Evolutionary conservation across 2,797 vertebrate genomes (phyloP).

Genomic region (Poliocrania exsul): DNA sequence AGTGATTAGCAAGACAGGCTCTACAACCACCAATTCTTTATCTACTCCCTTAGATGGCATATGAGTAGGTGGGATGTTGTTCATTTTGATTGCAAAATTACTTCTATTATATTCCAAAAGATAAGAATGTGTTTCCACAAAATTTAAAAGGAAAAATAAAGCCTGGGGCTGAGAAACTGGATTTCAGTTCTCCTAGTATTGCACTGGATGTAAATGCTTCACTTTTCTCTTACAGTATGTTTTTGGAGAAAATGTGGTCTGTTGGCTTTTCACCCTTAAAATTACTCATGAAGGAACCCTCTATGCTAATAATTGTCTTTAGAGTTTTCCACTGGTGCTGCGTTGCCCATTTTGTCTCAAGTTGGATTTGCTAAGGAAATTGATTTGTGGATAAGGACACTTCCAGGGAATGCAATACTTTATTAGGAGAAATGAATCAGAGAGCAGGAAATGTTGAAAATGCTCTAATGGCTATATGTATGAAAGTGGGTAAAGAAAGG

Average conservation of each 20-base stretch:
- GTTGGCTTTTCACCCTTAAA: neutral
- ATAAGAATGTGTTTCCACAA: neutral
- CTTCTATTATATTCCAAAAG: neutral
- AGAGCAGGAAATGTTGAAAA: neutral
- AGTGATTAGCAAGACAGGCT: constrained; percentile 9
- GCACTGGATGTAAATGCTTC: neutral
- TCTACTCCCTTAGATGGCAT: neutral
- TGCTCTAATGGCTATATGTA: neutral
- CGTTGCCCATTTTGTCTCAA: neutral
- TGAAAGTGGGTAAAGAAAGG: neutral
- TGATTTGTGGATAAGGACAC: neutral
- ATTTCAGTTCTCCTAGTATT: neutral
- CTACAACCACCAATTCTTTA: neutral
- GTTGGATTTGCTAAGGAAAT: neutral
- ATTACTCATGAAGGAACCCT: neutral
- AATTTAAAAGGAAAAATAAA: constrained; percentile 10
- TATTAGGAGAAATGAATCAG: neutral
- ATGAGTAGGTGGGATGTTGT: neutral
- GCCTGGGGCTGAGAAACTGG: neutral
- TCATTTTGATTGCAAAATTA: constrained; percentile 35
- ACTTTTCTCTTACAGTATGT: neutral
- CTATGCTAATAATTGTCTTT: neutral
- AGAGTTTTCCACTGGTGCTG: neutral
- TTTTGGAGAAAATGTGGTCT: neutral
- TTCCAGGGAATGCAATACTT: neutral